phyloP scores from a whole-genome alignment of 2,888 invertebrate species.

The Lordiphosa andalusiaca region DNA sequence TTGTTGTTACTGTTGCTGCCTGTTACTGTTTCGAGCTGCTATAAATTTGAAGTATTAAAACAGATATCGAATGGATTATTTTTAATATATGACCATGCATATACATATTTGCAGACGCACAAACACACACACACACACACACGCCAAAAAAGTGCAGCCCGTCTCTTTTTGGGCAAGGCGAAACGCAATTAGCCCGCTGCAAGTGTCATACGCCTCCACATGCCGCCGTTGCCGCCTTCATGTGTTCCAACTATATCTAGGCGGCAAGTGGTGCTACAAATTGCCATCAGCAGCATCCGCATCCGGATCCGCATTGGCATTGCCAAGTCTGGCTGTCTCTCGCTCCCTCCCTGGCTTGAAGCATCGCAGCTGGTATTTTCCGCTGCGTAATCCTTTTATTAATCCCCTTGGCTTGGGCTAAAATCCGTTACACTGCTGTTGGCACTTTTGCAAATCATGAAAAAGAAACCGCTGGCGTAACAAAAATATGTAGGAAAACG shows the following conservation, averaged over 20 bases:
- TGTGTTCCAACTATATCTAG: constrained; percentile 32
- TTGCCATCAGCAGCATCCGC: constrained; percentile 56
- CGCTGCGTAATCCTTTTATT: constrained; percentile 77
- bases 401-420: constrained; percentile 73
- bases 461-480: constrained; percentile 34
- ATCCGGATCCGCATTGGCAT: constrained; percentile 41
- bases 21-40: constrained; percentile 52
- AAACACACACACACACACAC: constrained; percentile 8
- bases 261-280: constrained; percentile 55
- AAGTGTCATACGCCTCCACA: constrained; percentile 27
- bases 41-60: constrained; percentile 72
- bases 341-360: constrained; percentile 22
- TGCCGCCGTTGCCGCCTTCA: neutral
- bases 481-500: constrained; percentile 19
- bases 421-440: constrained; percentile 72
- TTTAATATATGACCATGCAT: constrained; percentile 66
- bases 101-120: constrained; percentile 27
- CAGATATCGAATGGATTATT: constrained; percentile 72
- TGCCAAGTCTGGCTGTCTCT: constrained; percentile 43
- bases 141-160: constrained; percentile 37
- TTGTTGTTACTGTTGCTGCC: constrained; percentile 24
- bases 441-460: constrained; percentile 70
- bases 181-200: constrained; percentile 65
- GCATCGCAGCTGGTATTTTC: constrained; percentile 75
- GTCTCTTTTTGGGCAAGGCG: constrained; percentile 37